Conservation (phyloP, 2,888 invertebrate species). For the Homarus gammarus region DNA sequence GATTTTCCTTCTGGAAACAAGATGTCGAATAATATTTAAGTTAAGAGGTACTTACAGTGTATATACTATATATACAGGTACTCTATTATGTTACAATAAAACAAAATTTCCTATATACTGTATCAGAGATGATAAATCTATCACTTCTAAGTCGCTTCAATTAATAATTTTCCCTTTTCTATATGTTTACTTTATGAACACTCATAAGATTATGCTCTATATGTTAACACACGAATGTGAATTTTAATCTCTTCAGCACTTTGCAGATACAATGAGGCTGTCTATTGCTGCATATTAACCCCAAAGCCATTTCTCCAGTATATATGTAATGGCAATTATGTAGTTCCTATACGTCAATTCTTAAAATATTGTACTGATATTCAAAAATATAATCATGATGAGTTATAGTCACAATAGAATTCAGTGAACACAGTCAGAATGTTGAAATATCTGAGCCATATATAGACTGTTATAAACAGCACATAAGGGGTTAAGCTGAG, state of each 20-base stretch:
- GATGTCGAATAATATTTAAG: slow-evolving; percentile 5
- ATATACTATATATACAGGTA: too few relatives aligned
- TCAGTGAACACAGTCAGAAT: neutral
- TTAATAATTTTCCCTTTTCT: neutral
- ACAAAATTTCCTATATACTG: too few relatives aligned
- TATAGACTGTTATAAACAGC: neutral
- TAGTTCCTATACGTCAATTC: neutral
- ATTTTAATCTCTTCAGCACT: slow-evolving; percentile 1
- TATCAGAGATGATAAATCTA: too few relatives aligned
- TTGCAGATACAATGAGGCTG: slow-evolving; percentile 25
- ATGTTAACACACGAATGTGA: neutral
- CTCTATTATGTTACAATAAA: too few relatives aligned
- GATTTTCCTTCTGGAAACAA: neutral
- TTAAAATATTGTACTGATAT: neutral
- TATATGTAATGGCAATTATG: slow-evolving; percentile 2
- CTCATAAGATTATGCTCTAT: neutral
- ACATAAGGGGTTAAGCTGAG: slow-evolving; percentile 3
- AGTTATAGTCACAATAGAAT: neutral
- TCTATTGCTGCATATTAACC: slow-evolving; percentile 29
- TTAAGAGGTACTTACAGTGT: neutral
- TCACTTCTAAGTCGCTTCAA: too few relatives aligned
- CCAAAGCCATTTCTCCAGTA: slow-evolving; percentile 29
- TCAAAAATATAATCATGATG: neutral
- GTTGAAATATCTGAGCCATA: neutral
- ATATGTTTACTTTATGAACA: neutral